These are phyloP conservation scores for Athalia cordata DNA, from an alignment of 2,888 invertebrate species.

Conservation along the genomic window DNA sequence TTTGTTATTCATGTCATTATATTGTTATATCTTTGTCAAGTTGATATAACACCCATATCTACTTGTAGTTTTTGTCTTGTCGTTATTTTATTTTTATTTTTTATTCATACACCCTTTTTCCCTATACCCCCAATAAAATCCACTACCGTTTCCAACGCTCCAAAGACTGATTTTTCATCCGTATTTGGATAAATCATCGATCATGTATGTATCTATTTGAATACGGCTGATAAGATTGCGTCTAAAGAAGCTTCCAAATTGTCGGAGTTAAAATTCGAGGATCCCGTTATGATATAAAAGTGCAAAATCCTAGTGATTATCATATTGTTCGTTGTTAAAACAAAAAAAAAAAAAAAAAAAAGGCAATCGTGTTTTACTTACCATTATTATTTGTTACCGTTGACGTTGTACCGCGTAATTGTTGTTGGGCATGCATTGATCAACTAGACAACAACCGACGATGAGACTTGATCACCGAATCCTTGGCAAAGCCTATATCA, in stretches of 20 bases:
- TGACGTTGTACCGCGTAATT: slow-evolving; percentile 53
- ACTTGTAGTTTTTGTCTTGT: slow-evolving; percentile 40
- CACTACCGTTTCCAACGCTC: slow-evolving; percentile 14
- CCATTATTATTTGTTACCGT: slow-evolving; percentile 45
- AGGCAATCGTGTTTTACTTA: slow-evolving; percentile 67
- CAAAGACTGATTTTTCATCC: slow-evolving; percentile 18
- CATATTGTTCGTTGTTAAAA: neutral
- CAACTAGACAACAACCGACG: slow-evolving; percentile 24
- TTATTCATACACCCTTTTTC: slow-evolving; percentile 26
- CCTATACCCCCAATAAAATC: slow-evolving; percentile 10
- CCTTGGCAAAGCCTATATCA: slow-evolving; percentile 41
- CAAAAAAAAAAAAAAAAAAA: slow-evolving; percentile 45
- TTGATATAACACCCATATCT: slow-evolving; percentile 12
- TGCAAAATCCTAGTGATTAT: neutral
- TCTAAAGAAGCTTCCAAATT: slow-evolving; percentile 14
- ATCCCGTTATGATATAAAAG: neutral
- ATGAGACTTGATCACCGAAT: slow-evolving; percentile 17
- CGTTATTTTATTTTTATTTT: slow-evolving; percentile 13
- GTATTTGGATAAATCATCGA: slow-evolving; percentile 5
- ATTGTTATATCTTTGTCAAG: slow-evolving; percentile 23
- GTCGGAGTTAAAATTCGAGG: slow-evolving; percentile 25
- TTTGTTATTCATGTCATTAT: slow-evolving; percentile 10
- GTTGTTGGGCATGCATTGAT: slow-evolving; percentile 57
- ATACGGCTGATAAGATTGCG: neutral
- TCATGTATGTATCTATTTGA: too few relatives aligned